Base-by-base conservation (phyloP, 2,797 vertebrate genomes). In the Stomatorhinus walkeri region DNA sequence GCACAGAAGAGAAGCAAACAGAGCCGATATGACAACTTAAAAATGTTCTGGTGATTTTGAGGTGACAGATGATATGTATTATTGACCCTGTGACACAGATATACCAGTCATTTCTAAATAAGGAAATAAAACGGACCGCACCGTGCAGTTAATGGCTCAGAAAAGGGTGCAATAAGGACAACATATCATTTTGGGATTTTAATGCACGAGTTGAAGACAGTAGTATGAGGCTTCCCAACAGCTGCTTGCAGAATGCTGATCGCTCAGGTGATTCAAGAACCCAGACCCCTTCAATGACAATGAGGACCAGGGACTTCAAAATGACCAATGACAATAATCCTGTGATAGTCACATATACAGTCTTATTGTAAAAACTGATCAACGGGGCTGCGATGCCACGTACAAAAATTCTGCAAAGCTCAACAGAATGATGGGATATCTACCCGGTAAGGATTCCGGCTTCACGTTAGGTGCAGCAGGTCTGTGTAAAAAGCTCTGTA, bases 1-100 rank as follows among this genome's bases (percentile, higher is more conserved):
- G 85, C 28, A 87, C 49, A 19, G 46, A 85, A 48, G 56, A 88
- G 16, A 56, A 52, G 46, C 46, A 88, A 56, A 46, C 49, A 88
- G 22, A 28, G 24, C 49, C 10, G n/a, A 46, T 8, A 40, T 32
- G 61, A 79, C 87, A 88, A 54, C 24, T 36, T 24, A 79, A 88
- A 76, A 22, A 79, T 22, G 49, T 36, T 52, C 51, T 86, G 19
- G 81, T 84, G 81, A 84, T 51, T 51, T 84, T 14, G 22, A 40
- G 72, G 16, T 28, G 48, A 48, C 81, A 54, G 19, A 32, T 4
- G 84, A 52, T 32, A 54, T 54, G 51, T 54, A 10, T 86, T 6
- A 32, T 52, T 56, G 4, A 72, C 64, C 36, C 5, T 14, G 48
- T 10, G 22, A 48, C 22, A 24, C 51, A 43, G 32, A 24, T 84